Evolutionary conservation across 2,797 vertebrate species (phyloP).

Genomic region (Periparus ater): DNA sequence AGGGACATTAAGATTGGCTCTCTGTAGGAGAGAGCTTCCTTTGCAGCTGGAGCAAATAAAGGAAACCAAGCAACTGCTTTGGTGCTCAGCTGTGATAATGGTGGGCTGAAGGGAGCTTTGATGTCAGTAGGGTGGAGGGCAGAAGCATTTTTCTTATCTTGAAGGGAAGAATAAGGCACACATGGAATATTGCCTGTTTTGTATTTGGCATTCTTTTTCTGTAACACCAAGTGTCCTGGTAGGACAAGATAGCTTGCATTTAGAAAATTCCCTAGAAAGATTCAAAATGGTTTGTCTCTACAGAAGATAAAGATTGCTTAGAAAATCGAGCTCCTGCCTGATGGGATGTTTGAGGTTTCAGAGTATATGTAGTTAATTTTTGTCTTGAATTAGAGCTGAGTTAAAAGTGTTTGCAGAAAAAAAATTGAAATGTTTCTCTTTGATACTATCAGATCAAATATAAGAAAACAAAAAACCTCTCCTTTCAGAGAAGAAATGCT

Average conservation of each 20-base stretch:
- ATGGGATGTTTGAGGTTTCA: background rate
- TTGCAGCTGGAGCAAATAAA: background rate
- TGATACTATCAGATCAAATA: background rate
- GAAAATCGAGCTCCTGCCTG: background rate
- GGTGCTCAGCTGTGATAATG: background rate
- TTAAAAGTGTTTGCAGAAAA: constrained; percentile 1
- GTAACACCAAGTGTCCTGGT: background rate
- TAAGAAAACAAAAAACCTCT: background rate
- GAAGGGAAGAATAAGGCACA: background rate
- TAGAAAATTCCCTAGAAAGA: background rate
- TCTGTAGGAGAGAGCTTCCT: background rate
- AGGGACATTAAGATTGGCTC: background rate
- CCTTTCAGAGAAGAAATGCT: constrained; percentile 6
- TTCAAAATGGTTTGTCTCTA: background rate
- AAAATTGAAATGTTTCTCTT: background rate
- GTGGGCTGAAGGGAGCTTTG: background rate
- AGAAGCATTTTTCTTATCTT: background rate
- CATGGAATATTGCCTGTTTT: background rate
- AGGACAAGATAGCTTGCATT: background rate
- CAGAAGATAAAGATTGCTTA: background rate
- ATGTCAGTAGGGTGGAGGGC: background rate
- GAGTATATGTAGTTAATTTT: background rate
- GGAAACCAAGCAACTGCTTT: background rate
- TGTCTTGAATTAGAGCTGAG: background rate
- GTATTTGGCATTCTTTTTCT: background rate